phyloP scores from a whole-genome alignment of 2,888 invertebrate species.

The Lumbricus terrestris region DNA sequence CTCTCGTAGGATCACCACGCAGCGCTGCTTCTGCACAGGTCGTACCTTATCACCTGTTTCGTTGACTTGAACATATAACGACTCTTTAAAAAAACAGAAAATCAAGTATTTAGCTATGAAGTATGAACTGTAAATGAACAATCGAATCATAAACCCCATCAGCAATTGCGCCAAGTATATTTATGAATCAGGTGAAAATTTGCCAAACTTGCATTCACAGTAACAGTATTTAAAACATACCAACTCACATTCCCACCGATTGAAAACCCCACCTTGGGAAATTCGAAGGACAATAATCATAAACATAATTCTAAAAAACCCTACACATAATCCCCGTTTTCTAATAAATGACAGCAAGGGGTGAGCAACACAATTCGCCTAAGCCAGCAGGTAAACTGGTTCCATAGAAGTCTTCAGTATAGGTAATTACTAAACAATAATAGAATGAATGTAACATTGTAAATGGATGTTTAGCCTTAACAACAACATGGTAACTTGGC shows the following conservation, averaged over 20 bases:
- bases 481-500: too few species aligned
- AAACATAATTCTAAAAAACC: not conserved
- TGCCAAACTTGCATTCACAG: not conserved
- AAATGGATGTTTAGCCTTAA: not conserved
- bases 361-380: not conserved
- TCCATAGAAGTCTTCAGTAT: too few species aligned
- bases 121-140: too few species aligned
- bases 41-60: constrained; percentile 82
- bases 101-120: not conserved
- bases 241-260: too few species aligned
- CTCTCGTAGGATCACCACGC: constrained; percentile 84
- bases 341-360: too few species aligned
- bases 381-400: not conserved
- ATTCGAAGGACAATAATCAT: not conserved
- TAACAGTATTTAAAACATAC: not conserved
- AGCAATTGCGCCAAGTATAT: not conserved
- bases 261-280: too few species aligned
- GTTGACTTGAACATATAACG: constrained; percentile 83
- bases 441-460: not conserved
- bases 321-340: not conserved
- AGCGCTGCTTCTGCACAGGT: constrained; percentile 77
- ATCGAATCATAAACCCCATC: not conserved
- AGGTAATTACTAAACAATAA: not conserved
- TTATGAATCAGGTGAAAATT: not conserved
- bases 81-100: constrained; percentile 65